phyloP scores from a whole-genome alignment of 2,113 vertebrate species.

The Semicossyphus pulcher region DNA sequence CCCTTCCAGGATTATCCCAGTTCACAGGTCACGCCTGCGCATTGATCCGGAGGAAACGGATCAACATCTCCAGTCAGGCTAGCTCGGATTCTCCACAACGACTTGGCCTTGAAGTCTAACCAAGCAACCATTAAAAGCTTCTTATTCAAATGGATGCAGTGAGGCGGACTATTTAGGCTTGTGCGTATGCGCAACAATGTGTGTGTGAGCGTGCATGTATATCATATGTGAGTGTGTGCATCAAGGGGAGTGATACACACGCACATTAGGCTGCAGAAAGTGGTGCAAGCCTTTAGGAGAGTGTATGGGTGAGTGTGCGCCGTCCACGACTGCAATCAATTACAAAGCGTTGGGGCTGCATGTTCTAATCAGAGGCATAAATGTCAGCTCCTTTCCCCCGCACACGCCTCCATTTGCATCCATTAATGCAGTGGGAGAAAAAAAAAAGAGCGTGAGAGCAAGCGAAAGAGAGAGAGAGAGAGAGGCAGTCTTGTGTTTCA shows the following conservation, averaged over 20 bases:
- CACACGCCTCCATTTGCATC: constrained; percentile 79
- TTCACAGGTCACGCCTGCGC: constrained; percentile 20
- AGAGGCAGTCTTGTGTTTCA: constrained; percentile 41
- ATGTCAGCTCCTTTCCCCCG: constrained; percentile 78
- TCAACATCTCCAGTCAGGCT: constrained; percentile 36
- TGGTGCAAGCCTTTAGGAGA: constrained; percentile 43
- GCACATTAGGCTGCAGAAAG: constrained; percentile 57
- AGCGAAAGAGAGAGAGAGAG: constrained; percentile 25
- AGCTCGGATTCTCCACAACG: constrained; percentile 18
- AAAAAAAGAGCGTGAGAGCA: constrained; percentile 55
- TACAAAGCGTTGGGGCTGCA: constrained; percentile 74
- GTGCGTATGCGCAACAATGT: constrained; percentile 16
- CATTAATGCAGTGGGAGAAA: constrained; percentile 71
- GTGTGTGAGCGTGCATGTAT: constrained; percentile 18
- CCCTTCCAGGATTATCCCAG: constrained; percentile 42
- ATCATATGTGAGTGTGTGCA: constrained; percentile 14
- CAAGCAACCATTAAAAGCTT: constrained; percentile 63
- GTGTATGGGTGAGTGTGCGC: constrained; percentile 64
- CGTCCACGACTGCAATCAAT: constrained; percentile 76
- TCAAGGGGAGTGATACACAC: constrained; percentile 8
- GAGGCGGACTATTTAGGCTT: constrained; percentile 15
- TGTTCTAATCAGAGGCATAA: constrained; percentile 82
- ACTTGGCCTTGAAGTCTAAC: constrained; percentile 51
- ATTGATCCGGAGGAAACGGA: constrained; percentile 44
- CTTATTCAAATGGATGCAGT: constrained; percentile 68